Evolutionary conservation across 2,888 invertebrate genomes (phyloP).

Genomic region (Agriopis leucophaearia): DNA sequence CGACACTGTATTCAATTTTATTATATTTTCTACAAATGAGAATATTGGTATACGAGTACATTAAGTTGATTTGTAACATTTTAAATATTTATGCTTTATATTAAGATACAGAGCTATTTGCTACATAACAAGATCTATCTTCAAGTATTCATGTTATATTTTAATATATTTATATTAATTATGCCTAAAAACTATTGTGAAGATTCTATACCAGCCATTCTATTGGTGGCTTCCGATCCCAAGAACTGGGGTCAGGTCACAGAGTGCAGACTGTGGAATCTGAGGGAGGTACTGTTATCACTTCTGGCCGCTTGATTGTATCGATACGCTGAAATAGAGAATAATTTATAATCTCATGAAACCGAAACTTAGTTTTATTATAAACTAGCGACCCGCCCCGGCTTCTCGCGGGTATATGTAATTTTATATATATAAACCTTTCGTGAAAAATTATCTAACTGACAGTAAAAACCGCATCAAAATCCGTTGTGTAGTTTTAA

Average conservation of each 20-base stretch:
- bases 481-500: too few species aligned
- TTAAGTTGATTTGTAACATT: neutral
- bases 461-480: too few species aligned
- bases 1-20: too few species aligned
- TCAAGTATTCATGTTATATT: neutral
- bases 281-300: constrained; percentile 71
- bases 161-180: neutral
- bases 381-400: too few species aligned
- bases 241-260: constrained; percentile 71
- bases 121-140: constrained; percentile 5
- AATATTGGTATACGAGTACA: neutral
- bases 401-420: too few species aligned
- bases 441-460: too few species aligned
- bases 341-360: too few species aligned
- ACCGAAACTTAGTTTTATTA: too few species aligned
- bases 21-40: neutral
- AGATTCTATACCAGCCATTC: constrained; percentile 78
- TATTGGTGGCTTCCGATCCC: constrained; percentile 62
- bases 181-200: neutral
- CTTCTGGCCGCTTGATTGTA: constrained; percentile 71
- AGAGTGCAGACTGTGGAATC: constrained; percentile 74
- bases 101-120: neutral
- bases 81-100: neutral
- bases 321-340: constrained; percentile 66
- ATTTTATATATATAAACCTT: too few species aligned